These are phyloP conservation scores for Jordanella pulchra DNA, from an alignment of 2,797 vertebrate species.

Conservation along the genomic window DNA sequence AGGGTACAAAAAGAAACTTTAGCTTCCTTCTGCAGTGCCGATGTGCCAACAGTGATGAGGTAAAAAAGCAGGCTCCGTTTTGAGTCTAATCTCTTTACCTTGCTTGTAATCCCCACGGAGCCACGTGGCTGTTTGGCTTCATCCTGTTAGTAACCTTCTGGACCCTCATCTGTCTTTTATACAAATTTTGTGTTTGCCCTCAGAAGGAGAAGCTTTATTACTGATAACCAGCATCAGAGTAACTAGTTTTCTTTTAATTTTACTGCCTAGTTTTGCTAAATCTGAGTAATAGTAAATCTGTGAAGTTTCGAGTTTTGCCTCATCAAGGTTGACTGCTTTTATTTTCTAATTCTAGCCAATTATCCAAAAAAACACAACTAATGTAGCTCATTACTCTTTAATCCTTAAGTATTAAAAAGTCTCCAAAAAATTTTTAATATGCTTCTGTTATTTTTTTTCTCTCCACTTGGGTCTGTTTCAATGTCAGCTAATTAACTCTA, in stretches of 20 bases:
- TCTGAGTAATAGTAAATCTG: constrained; percentile 25
- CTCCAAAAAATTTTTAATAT: not conserved
- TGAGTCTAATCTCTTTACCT: constrained; percentile 91
- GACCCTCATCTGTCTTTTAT: constrained; percentile 83
- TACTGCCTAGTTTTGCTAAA: not conserved
- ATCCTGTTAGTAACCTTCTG: constrained; percentile 94
- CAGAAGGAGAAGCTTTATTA: constrained; percentile 24
- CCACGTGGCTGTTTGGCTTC: constrained; percentile 85
- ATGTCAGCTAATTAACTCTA: too few species aligned
- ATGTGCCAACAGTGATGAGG: constrained; percentile 80
- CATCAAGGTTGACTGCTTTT: constrained; percentile 38
- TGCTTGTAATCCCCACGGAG: constrained; percentile 87
- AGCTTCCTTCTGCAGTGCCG: constrained; percentile 37
- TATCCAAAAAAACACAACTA: not conserved
- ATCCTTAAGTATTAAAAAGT: not conserved
- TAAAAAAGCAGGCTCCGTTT: constrained; percentile 82
- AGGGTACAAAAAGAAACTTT: constrained; percentile 18
- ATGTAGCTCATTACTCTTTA: constrained; percentile 1
- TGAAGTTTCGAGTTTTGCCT: constrained; percentile 21
- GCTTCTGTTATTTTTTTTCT: not conserved
- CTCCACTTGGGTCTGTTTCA: not conserved
- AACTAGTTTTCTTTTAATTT: constrained; percentile 6
- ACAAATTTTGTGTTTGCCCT: constrained; percentile 39
- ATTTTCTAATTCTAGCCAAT: too few species aligned
- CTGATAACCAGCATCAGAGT: constrained; percentile 17